Base-by-base conservation (phyloP, 2,797 vertebrate genomes). In the Spinus olivaceus region DNA sequence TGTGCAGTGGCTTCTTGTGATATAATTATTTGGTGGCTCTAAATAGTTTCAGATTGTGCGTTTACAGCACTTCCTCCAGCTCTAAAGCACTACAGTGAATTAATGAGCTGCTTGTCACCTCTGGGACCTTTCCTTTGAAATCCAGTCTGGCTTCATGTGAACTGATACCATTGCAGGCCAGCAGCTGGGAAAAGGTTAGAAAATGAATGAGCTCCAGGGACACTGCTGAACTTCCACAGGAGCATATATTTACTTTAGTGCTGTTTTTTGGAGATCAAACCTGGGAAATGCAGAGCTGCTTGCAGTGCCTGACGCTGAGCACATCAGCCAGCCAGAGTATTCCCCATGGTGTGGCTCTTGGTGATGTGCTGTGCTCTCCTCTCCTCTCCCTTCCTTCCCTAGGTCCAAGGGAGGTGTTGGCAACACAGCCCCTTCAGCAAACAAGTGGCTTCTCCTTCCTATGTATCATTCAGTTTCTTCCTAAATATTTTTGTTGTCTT, bases 11-110 rank as follows among this genome's bases (percentile, higher is more conserved):
- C 93, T 97, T 92, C 97, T 97, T 23, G 15, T 91, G 91, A 95
- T 96, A 92, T 79, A 97, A 98, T 98, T 98, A 98, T 97, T 97
- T 97, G 94, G 94, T 97, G 96, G 93, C 94, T 96, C 97, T 97
- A 96, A 98, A 97, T 96, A 95, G 94, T 97, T 98, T 98, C 88
- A 95, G 92, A 96, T 93, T 96, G 95, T 96, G 90, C 33, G 41
- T 98, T 97, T 97, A 97, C 97, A 97, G 95, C 88, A 95, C 97
- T 94, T 98, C 96, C 95, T 97, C 92, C 93, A 94, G 94, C 92
- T 84, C 94, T 93, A 46, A 96, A 95, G 96, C 97, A 60, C 64
- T 76, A 87, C 92, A 93, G 95, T 97, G 97, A 98, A 98, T 98
- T 98, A 98, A 98, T 97, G 97, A 98, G 96, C 92, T 95, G 66